These are phyloP conservation scores for Brachymystax lenok DNA, from an alignment of 2,797 vertebrate genomes.

Conservation along the genomic window DNA sequence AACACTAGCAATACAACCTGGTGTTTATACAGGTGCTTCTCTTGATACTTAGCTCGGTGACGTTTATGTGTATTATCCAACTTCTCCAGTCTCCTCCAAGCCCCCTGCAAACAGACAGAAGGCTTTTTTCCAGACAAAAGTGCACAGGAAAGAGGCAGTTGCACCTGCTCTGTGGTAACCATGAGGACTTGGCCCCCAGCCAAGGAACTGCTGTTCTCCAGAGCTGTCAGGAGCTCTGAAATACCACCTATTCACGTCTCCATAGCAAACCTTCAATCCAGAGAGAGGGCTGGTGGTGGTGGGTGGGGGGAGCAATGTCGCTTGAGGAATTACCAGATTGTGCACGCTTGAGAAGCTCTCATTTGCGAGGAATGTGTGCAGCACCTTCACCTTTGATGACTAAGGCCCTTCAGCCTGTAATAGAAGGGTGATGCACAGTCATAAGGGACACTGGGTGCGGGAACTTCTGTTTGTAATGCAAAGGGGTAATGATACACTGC, in stretches of 20 bases:
- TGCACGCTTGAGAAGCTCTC: slow-evolving; percentile 57
- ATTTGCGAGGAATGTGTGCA: slow-evolving; percentile 66
- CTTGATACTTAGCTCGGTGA: neutral
- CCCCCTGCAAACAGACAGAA: slow-evolving; percentile 43
- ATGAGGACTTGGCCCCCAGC: slow-evolving; percentile 72
- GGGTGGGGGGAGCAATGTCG: slow-evolving; percentile 14
- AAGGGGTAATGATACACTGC: slow-evolving; percentile 48
- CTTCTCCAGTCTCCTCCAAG: slow-evolving; percentile 39
- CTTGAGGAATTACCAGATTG: slow-evolving; percentile 53
- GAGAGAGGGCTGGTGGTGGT: slow-evolving; percentile 1
- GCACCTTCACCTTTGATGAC: slow-evolving; percentile 62
- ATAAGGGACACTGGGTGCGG: slow-evolving; percentile 51
- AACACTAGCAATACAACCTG: neutral
- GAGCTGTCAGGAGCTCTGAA: slow-evolving; percentile 51
- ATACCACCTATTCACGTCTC: slow-evolving; percentile 64
- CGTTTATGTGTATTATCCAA: slow-evolving; percentile 20
- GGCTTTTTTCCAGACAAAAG: slow-evolving; percentile 43
- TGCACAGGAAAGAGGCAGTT: slow-evolving; percentile 59
- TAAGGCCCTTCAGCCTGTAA: slow-evolving; percentile 64
- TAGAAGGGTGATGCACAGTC: slow-evolving; percentile 66
- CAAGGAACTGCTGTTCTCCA: slow-evolving; percentile 57
- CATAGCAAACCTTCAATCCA: slow-evolving; percentile 46
- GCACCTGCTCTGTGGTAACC: slow-evolving; percentile 65
- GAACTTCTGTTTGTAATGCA: slow-evolving; percentile 57
- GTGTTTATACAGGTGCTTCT: neutral